Evolutionary conservation across 1,140 invertebrate species (phyloP), one percentile per base, ranked within the genome.

Genomic region (Ceratoteleas bidentatus): DNA sequence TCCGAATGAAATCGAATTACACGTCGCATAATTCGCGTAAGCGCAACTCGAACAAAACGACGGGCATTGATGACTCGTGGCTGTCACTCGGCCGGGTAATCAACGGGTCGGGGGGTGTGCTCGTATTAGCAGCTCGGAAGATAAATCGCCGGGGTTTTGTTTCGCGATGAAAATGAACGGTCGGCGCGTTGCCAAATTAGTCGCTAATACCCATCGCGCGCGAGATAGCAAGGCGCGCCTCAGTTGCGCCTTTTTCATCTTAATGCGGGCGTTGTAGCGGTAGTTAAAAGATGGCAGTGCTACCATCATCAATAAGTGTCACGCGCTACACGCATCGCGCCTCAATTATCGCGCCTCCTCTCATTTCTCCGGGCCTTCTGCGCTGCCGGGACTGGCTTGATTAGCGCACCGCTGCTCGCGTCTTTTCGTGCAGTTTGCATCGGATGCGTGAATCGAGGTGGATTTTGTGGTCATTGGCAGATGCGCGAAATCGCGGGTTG

Each of bases 251-350:
- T 76, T 78, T 76, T 78, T 77, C 74, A 73, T 76, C 73, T 81
- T 74, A 76, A 70, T 75, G 77, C 70, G 72, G 70, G 68, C 72
- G 70, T 64, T 65, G 65, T 79, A 75, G 82, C 81, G 82, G 85
- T 87, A 84, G 87, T 90, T 88, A 88, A 89, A 88, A 87, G 86
- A 90, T 86, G 87, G 85, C 85, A 87, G 87, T 89, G 86, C 87
- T 88, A 90, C 87, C 86, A 89, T 91, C 90, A 91, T 91, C 89
- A 91, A 91, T 90, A 90, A 77, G 84, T 87, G 89, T 90, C 89
- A 90, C 85, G 84, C 66, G 85, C 83, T 86, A 82, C 88, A 88
- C 85, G 78, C 85, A 85, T 85, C 86, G 86, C 80, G 83, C 87
- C 88, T 90, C 89, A 90, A 90, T 90, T 90, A 90, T 90, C 86